Evolutionary conservation across 64 coral and sea anemone species (phyloP).

Genomic region (Montipora sp.): DNA sequence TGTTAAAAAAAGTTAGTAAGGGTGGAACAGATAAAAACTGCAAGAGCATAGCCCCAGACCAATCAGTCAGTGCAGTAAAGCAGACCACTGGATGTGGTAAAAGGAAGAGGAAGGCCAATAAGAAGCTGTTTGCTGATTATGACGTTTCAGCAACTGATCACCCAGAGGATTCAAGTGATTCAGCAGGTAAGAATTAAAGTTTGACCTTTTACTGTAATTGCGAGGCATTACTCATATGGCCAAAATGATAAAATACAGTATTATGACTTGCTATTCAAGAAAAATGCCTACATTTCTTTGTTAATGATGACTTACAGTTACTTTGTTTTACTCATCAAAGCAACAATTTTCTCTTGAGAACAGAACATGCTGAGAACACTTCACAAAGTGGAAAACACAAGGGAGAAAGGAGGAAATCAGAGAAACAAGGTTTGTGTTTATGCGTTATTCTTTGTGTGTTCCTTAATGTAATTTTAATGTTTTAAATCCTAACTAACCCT

Average conservation of each 20-base stretch:
- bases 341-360: not conserved
- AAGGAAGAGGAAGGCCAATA: conserved; percentile 53
- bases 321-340: conserved; percentile 1
- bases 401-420: not conserved
- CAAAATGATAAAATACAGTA: conserved; percentile 40
- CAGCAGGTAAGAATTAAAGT: conserved; percentile 25
- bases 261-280: conserved; percentile 8
- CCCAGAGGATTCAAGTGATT: conserved; percentile 23
- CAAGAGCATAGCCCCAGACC: conserved; percentile 36
- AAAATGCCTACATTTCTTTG: conserved; percentile 7
- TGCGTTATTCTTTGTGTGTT: not conserved
- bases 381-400: not conserved
- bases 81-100: not conserved
- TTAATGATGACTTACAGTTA: not conserved
- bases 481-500: not conserved
- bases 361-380: not conserved
- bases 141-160: conserved; percentile 13
- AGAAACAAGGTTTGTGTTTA: not conserved
- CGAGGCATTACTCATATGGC: conserved; percentile 2
- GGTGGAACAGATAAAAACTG: conserved; percentile 60
- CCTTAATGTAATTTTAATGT: not conserved
- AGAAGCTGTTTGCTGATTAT: conserved; percentile 57
- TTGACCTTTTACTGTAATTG: conserved; percentile 38
- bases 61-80: conserved; percentile 34
- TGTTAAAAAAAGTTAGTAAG: conserved; percentile 43